Base-by-base conservation (phyloP, 2,888 invertebrate genomes). In the Aphidius colemani region DNA sequence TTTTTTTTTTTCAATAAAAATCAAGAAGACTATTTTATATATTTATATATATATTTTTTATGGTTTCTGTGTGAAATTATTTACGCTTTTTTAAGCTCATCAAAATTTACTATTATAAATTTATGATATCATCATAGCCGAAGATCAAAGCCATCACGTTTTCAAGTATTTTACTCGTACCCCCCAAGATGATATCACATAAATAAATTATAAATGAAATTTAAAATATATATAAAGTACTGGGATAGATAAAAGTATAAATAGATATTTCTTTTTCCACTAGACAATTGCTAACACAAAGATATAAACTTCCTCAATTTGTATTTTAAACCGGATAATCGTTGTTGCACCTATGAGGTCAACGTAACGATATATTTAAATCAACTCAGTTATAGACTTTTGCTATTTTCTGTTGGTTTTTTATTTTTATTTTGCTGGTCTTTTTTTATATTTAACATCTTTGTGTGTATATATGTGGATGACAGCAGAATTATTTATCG, bases 401-500 rank as follows among this genome's bases (percentile, higher is more conserved):
- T 51, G 6, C 39, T 30, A 43, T 48, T 55, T 61, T 53, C 61
- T 61, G 61, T 61, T 13, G 13, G 2, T 13, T 61, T 30, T 30
- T 30, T 48, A 49, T 49, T 40, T n/a, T 40, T 13, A 18, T 55
- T 48, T 41, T 51, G 43, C 18, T 41, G 30, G 18, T 40, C 50
- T 49, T 56, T 55, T 49, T 45, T 53, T 61, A 39, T 51, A 64
- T 50, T 46, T 39, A 57, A 57, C 46, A 46, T 45, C 57, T 57
- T 48, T 46, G 46, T 48, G 57, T 40, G 46, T 57, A 45, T 46
- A 57, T 57, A 30, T 30, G 8, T 11, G 40, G 18, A 64, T 60
- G 60, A 46, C 63, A 55, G 58, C 59, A 46, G 56, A 69, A 68
- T 69, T 67, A 70, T 69, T 70, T 70, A 69, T 70, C 67, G 68